Conservation (phyloP, 2,888 invertebrate species). For the Coelinius sp. region DNA sequence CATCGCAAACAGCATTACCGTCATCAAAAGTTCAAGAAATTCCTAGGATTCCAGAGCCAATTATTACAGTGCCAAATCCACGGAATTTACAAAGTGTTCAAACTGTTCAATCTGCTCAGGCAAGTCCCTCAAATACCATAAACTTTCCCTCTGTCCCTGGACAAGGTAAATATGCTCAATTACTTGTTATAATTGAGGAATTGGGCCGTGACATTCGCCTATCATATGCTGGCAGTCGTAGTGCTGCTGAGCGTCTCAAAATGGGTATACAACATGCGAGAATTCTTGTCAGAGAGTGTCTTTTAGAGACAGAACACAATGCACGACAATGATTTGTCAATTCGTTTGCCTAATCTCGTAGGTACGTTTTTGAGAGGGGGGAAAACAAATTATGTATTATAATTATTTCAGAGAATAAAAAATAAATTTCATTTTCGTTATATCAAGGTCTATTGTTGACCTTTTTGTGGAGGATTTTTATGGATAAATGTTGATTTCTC, state of each 20-base stretch:
- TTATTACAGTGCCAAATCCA: constrained; percentile 69
- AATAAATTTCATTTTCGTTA: neutral
- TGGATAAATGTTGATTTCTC: neutral
- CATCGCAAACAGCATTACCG: constrained; percentile 21
- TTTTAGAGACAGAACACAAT: constrained; percentile 68
- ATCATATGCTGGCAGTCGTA: constrained; percentile 68
- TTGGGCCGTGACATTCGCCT: constrained; percentile 70
- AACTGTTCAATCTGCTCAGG: constrained; percentile 65
- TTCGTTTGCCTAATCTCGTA: neutral
- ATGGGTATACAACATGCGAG: constrained; percentile 69
- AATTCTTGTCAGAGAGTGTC: constrained; percentile 67
- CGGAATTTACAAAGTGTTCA: constrained; percentile 66
- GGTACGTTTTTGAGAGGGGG: neutral
- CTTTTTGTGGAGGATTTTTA: constrained; percentile 8
- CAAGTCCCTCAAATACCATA: constrained; percentile 66
- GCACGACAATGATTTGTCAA: constrained; percentile 67
- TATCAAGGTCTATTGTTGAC: neutral
- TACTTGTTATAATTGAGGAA: constrained; percentile 71
- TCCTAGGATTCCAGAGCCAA: constrained; percentile 67
- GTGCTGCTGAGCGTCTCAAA: constrained; percentile 68
- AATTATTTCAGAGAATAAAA: neutral
- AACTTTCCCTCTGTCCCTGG: constrained; percentile 68
- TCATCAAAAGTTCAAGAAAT: constrained; percentile 59
- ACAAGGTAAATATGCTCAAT: constrained; percentile 69
- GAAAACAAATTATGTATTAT: neutral